Base-by-base conservation (phyloP, 2,113 vertebrate species). In the Malurus alboscapulatus region DNA sequence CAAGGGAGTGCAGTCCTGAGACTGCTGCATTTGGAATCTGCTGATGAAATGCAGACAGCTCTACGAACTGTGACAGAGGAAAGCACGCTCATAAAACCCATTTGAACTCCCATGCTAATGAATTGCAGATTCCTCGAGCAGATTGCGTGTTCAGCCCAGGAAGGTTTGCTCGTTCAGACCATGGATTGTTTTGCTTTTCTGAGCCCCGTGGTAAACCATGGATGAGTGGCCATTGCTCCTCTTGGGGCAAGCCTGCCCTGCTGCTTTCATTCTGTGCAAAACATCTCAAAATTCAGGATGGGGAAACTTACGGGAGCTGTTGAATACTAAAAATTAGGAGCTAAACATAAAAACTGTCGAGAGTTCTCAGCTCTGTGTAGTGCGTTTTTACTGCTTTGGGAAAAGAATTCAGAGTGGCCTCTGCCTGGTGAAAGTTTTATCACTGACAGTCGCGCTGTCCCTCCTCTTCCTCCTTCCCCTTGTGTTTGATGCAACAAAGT, bases 41-140 rank as follows among this genome's bases (percentile, higher is more conserved):
- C 29, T 85, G 61, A 67, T 71, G 68, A 87, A 94, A 82, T 51
- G 36, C 68, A 83, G 26, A 58, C 76, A 86, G 79, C 54, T 93
- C 82, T 29, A 54, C 0, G 11, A 80, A 36, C 50, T 73, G 40
- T 25, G 47, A 36, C 29, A 42, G 84, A 88, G 69, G 54, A 45
- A 84, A 68, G 73, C 67, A 83, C 27, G 34, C 67, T 79, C 72
- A 73, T 66, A 74, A 90, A 81, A 8, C 18, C 89, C 25, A 44
- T 78, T 71, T 47, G 79, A 81, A 78, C 74, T 89, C 84, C 42
- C 55, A 2, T 73, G 79, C 50, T 95, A 93, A 94, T 84, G 63
- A 87, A 8, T 7, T 55, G 40, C 78, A 92, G 72, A 44, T 84
- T 87, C 91, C 57, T 88, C 26, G 29, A 54, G 71, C 69, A 89